Percentiles rank a stretch among this genome's conserved stretches.
These are phyloP conservation scores for Volucella inflata DNA, from an alignment of 2,888 invertebrate species.

Conservation along the genomic window DNA sequence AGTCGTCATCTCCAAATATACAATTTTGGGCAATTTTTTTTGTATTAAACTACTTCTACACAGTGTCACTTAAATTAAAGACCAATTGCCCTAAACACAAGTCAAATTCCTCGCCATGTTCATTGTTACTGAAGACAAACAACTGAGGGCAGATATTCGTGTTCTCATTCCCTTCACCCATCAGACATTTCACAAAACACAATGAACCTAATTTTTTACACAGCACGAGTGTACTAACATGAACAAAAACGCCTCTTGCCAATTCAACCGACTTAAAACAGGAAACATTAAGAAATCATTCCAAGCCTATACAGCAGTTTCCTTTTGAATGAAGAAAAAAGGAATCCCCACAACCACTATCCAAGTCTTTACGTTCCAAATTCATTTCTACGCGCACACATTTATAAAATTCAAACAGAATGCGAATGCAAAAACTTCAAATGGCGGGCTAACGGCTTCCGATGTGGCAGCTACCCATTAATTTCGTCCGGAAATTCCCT, in stretches of 20 bases:
- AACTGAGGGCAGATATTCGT: too few species aligned
- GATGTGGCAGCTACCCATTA: conserved; percentile 70
- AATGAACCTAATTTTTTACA: too few species aligned
- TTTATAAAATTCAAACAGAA: conserved; percentile 18
- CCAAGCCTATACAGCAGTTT: conserved; percentile 8
- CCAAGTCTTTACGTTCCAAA: conserved; percentile 23
- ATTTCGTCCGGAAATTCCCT: conserved; percentile 73
- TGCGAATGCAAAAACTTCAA: conserved; percentile 57
- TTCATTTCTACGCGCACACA: conserved; percentile 42
- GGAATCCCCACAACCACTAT: conserved; percentile 14
- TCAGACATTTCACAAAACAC: too few species aligned
- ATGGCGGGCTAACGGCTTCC: conserved; percentile 45
- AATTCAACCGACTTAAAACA: conserved; percentile 3
- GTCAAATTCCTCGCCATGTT: too few species aligned
- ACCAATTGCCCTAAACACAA: too few species aligned
- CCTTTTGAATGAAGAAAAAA: background rate
- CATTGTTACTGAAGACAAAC: too few species aligned
- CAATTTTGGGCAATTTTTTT: too few species aligned
- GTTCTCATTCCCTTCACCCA: too few species aligned
- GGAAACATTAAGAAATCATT: conserved; percentile 44
- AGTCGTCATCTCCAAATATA: too few species aligned
- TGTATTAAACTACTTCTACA: too few species aligned
- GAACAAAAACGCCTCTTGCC: background rate
- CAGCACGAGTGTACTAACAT: background rate
- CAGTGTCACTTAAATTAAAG: too few species aligned